Base-by-base conservation (phyloP, 2,113 vertebrate genomes). In the Anhinga anhinga region DNA sequence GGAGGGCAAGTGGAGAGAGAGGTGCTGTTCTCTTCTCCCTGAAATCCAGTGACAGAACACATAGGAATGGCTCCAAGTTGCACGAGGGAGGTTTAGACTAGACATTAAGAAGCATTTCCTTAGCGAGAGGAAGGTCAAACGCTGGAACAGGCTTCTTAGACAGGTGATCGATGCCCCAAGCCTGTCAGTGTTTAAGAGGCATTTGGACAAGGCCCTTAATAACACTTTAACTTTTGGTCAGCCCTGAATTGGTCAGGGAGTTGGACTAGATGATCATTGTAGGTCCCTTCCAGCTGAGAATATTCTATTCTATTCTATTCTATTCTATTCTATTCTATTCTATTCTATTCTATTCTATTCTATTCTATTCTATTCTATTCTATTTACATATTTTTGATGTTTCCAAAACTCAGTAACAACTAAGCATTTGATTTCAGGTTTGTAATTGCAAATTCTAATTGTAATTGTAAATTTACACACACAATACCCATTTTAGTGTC, bases 11-110 rank as follows among this genome's bases (percentile, higher is more conserved):
- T 8, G 10, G 12, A 45, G 40, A 62, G 22, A 9, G 18, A 45
- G 22, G 4, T 55, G 27, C 15, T 55, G 9, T 36, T 3, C 20
- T 22, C 26, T 40, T 59, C 45, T 61, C 9, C 26, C 10, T 38
- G 6, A 6, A 6, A 58, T 10, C 27, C 8, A 4, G 55, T 59
- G 36, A 50, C 2, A 50, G 13, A 4, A 27, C 3, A 1, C 0
- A 0, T 22, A 27, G 32, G 44, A 67, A 22, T 50, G 11, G 9
- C 27, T 58, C 32, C 71, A 71, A 53, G 9, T 14, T 62, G 9
- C 2, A 1, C 3, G 1, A 7, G 9, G 32, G 11, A 47, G 34
- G n/a, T 34, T 71, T 16, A 38, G 22, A 26, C 11, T 15, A 27
- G 18, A 65, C 9, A 12, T n/a, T 16, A 49, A 20, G 20, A 73